Conservation (phyloP, 2,888 invertebrate genomes). For the Luperina testacea region DNA sequence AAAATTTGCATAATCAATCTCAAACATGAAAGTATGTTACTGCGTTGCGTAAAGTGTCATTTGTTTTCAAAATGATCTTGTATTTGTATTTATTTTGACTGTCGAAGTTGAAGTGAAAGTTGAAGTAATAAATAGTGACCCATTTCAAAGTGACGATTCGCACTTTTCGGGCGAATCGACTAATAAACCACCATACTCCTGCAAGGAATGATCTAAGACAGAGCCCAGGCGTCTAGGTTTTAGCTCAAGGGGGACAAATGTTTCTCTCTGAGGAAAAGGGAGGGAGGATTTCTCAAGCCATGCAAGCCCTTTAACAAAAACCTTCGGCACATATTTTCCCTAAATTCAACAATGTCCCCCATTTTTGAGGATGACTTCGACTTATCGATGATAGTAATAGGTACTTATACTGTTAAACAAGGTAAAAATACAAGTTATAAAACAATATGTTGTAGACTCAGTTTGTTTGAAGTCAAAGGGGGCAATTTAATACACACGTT, state of each 20-base stretch:
- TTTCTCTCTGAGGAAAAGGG: no score
- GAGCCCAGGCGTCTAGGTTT: neutral
- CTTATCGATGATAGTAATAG: neutral
- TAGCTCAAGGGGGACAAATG: no score
- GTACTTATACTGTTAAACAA: neutral
- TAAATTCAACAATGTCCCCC: neutral
- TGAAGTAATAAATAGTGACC: neutral
- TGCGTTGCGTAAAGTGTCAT: neutral
- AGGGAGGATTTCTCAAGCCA: no score
- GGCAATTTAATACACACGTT: no score
- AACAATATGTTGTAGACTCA: no score
- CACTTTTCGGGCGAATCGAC: no score
- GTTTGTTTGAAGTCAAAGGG: no score
- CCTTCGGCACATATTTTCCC: no score
- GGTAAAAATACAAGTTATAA: neutral
- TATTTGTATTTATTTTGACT: neutral
- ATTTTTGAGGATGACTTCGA: no score
- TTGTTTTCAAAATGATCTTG: neutral
- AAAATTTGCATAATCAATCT: slow-evolving; percentile 2
- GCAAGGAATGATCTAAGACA: neutral
- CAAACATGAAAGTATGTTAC: neutral
- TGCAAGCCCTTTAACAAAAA: no score
- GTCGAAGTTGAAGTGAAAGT: neutral
- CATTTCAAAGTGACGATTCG: no score
- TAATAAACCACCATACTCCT: no score